These are phyloP conservation scores for Drosophila mayri DNA, from an alignment of 1,140 invertebrate species.

Conservation along the genomic window DNA sequence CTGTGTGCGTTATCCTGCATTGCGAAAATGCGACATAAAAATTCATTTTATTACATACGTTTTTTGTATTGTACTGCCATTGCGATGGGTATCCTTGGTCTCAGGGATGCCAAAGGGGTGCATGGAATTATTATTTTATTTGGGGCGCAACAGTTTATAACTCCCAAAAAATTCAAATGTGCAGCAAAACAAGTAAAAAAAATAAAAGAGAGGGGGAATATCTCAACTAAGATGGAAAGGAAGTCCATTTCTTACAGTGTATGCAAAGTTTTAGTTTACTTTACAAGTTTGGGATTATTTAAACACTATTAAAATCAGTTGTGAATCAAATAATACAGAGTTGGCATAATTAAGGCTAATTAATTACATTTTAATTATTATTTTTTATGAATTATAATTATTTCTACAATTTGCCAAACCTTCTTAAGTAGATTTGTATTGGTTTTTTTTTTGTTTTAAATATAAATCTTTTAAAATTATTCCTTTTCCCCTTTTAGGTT, in stretches of 20 bases:
- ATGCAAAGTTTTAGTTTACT: too few species aligned
- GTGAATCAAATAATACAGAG: neutral
- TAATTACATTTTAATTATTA: neutral
- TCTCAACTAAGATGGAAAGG: neutral
- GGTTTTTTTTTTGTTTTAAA: neutral
- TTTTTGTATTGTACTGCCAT: conserved; percentile 61
- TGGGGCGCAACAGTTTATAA: conserved; percentile 23
- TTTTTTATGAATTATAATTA: neutral
- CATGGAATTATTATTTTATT: conserved; percentile 21
- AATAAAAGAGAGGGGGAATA: neutral
- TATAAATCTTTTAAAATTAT: neutral
- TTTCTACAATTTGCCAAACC: neutral
- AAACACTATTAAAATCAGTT: neutral
- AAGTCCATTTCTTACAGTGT: neutral
- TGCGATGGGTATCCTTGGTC: conserved; percentile 13
- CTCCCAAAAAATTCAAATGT: conserved; percentile 2
- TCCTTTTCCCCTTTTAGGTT: neutral
- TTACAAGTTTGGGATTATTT: too few species aligned
- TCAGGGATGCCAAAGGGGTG: neutral
- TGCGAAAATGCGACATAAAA: conserved; percentile 81
- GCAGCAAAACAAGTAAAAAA: neutral
- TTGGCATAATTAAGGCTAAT: too few species aligned
- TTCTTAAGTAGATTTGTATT: neutral
- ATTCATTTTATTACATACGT: conserved; percentile 77
- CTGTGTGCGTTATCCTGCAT: conserved; percentile 45